Base-by-base conservation (phyloP, 1,140 invertebrate species). In the Dinoponera quadriceps region DNA sequence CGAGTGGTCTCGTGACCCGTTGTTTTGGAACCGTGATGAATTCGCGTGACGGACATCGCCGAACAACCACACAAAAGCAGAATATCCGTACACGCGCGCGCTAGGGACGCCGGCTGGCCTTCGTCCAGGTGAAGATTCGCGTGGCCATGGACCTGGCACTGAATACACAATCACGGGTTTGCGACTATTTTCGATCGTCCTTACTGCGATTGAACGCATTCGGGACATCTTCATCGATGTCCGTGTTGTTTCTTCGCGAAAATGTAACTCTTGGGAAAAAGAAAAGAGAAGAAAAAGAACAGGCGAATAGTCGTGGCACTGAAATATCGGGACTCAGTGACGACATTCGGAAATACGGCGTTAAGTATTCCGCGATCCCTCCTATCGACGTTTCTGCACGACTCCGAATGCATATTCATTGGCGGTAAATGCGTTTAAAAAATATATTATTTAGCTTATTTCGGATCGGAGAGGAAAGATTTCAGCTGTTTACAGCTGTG, bases 91-190 rank as follows among this genome's bases (percentile, higher is more conserved):
- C 29, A 1, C 51, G 33, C 38, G 25, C 51, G 33, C 38, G 25
- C 33, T 27, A 63, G 48, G 14, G n/a, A 48, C 13, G 20, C 4
- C 22, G 48, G 29, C 62, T 92, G 86, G 90, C 87, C 62, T 59
- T 74, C 72, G 59, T 82, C 89, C 89, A 92, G 72, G 54, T 75
- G 44, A 84, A 44, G 38, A 89, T 88, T 59, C 25, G n/a, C 85
- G 74, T 80, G 90, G 54, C 86, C 84, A 33, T 91, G 90, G 80
- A 86, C 90, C 78, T 88, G 80, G 89, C 89, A 91, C 65, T 90
- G 84, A 84, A 83, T 57, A 48, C 72, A 83, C 60, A 66, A 72
- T 88, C 29, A 22, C 49, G 59, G 25, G 68, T 49, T 84, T 84
- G 57, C 73, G n/a, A 84, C 72, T 90, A 90, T 91, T 91, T 90